Evolutionary conservation across 2,888 invertebrate species (phyloP), one percentile per base, ranked within the genome.

Genomic region (Acanthosepion esculentum): DNA sequence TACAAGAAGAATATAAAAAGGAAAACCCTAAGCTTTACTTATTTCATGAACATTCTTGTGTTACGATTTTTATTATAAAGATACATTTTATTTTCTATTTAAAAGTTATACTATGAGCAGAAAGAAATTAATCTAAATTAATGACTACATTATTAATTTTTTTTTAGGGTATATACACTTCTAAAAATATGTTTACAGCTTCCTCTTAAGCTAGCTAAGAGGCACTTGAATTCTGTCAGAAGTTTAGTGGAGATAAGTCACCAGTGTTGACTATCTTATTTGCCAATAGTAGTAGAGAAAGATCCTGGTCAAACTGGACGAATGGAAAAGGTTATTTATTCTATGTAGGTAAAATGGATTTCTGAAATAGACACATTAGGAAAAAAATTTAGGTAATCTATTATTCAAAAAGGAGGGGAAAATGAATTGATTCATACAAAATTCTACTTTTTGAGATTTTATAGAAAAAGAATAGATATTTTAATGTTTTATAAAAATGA

Each of bases 141-240:
- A 33, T 33, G 78, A 78, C 33, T n/a, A 78, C n/a, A 33, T 78
- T 78, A 78, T 15, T 78, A 78, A 33, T 78, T n/a, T n/a, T n/a
- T n/a, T n/a, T n/a, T 78, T 78, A 78, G 78, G n/a, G n/a, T 78
- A 78, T 78, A 33, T 78, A n/a, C 15, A n/a, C 15, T 41, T 41
- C 41, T 78, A 15, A 12, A 78, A 78, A 78, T 78, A 15, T 78
- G 78, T n/a, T 78, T 78, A 78, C 78, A 33, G 78, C 78, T 78
- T 78, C 78, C 78, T 78, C n/a, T 78, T 78, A 78, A n/a, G 78
- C 78, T n/a, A 78, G 78, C n/a, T 33, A 78, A 78, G 78, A 78
- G 78, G 78, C 33, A 78, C 78, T 78, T 78, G 78, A 78, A 78
- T 78, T 33, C 23, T 78, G 78, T 78, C 78, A 78, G 78, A 78